A percentile compares a stretch with the other conserved stretches of the same genome.
These are phyloP conservation scores for Azemiops feae DNA, from an alignment of 2,113 vertebrate species.

Conservation along the genomic window DNA sequence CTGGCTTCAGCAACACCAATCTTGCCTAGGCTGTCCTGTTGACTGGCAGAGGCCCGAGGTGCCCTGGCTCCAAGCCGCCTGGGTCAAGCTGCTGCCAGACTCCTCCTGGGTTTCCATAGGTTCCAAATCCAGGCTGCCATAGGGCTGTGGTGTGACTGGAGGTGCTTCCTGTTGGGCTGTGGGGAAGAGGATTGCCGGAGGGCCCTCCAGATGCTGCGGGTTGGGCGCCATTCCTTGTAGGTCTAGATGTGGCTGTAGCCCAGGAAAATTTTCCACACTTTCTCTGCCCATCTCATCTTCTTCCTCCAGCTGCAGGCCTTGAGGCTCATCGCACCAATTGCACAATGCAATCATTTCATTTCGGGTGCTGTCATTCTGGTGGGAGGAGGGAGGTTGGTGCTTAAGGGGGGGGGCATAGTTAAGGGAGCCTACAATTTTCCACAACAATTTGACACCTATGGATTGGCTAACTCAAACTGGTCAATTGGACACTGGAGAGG, in stretches of 20 bases:
- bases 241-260: neutral
- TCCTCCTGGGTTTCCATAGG: slow-evolving; percentile 57
- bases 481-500: too few relatives aligned
- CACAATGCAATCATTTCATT: too few relatives aligned
- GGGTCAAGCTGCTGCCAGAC: neutral
- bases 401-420: too few relatives aligned
- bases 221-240: neutral
- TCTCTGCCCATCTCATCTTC: slow-evolving; percentile 40
- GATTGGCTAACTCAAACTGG: too few relatives aligned
- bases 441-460: too few relatives aligned
- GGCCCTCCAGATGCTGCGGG: slow-evolving; percentile 13
- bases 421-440: too few relatives aligned
- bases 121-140: slow-evolving; percentile 21
- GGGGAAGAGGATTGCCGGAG: slow-evolving; percentile 43
- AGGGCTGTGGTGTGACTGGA: neutral
- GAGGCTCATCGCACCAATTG: too few relatives aligned
- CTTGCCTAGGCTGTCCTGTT: slow-evolving; percentile 51
- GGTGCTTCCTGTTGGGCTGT: slow-evolving; percentile 20
- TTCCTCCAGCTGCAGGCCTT: slow-evolving; percentile 42
- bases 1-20: slow-evolving; percentile 69
- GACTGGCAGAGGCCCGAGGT: neutral
- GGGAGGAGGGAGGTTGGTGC: too few relatives aligned
- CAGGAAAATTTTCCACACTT: neutral
- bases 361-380: too few relatives aligned
- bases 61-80: neutral